Conservation (phyloP, 2,113 vertebrate species). For the Willisornis vidua region DNA sequence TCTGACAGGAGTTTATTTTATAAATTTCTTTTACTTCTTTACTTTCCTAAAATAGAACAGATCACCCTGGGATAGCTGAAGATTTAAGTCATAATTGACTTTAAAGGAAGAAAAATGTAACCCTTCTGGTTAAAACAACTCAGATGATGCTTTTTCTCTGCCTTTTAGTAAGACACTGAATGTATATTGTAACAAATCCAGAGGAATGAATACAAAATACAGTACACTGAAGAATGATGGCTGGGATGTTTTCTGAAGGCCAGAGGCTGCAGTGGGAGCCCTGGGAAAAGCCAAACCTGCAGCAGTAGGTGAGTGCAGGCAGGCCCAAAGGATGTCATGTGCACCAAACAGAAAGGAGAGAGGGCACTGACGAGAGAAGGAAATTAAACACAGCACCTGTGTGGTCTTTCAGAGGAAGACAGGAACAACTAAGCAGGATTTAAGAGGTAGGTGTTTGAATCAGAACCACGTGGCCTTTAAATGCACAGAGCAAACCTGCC, state of each 20-base stretch:
- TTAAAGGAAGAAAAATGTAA: constrained; percentile 31
- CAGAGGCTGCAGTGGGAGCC: not conserved
- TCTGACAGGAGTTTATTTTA: not conserved
- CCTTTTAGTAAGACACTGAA: not conserved
- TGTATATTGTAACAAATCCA: not conserved
- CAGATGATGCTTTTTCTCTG: not conserved
- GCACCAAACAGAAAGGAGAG: not conserved
- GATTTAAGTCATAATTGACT: not conserved
- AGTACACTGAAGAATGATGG: not conserved
- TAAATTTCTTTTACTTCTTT: not conserved
- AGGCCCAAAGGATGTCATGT: not conserved
- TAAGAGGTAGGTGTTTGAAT: not conserved
- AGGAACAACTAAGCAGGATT: not conserved
- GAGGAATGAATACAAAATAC: not conserved
- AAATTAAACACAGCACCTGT: not conserved
- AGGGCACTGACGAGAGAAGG: not conserved
- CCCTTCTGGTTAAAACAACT: not conserved
- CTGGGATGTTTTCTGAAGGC: not conserved
- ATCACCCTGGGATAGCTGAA: not conserved
- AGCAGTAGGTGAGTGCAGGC: not conserved
- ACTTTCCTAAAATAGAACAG: constrained; percentile 21
- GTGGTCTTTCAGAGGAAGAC: not conserved
- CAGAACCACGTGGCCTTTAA: not conserved
- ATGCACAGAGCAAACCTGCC: not conserved
- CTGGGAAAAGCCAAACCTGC: not conserved